Base-by-base conservation (phyloP, 2,797 vertebrate species). In the Phoeniculus purpureus region DNA sequence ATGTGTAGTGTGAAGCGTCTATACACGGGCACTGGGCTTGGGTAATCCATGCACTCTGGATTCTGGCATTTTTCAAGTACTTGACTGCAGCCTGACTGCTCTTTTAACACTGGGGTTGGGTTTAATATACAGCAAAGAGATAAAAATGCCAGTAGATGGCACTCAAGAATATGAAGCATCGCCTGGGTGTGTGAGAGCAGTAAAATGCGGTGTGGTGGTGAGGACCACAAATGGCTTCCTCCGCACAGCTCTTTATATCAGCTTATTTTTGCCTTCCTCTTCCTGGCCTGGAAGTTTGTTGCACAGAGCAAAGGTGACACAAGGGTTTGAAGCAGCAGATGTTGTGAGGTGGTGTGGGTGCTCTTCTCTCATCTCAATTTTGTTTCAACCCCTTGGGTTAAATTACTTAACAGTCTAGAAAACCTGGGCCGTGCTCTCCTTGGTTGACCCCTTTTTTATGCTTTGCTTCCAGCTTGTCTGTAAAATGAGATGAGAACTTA, bases 101-200 rank as follows among this genome's bases (percentile, higher is more conserved):
- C 82, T 85, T 45, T 67, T 56, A 78, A 47, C 86, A 17, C 52
- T 15, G 45, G 29, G 48, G 19, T 64, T 85, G 81, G 48, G 73
- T 91, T 81, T 83, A 72, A 91, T 83, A 81, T 29, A 29, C n/a
- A 81, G 93, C 85, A 66, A 37, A 64, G 90, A 76, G 59, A 52
- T 37, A 62, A 83, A 92, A 94, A 85, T 81, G 91, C 95, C 95
- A 64, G 95, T 91, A 96, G 95, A 91, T 96, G 95, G 95, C 95
- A 95, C 91, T 94, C 94, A 90, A 95, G 95, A 96, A 95, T 92
- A 72, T 25, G 73, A 70, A 66, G 84, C 87, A 25, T 19, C 85
- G n/a, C 79, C 79, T 0, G 17, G 62, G 81, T 85, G 81, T 2
- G 29, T 26, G 52, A 91, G 79, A 29, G 15, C 72, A 7, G 47